Evolutionary conservation across 2,113 vertebrate genomes (phyloP).

Genomic region (Amazona guildingii): DNA sequence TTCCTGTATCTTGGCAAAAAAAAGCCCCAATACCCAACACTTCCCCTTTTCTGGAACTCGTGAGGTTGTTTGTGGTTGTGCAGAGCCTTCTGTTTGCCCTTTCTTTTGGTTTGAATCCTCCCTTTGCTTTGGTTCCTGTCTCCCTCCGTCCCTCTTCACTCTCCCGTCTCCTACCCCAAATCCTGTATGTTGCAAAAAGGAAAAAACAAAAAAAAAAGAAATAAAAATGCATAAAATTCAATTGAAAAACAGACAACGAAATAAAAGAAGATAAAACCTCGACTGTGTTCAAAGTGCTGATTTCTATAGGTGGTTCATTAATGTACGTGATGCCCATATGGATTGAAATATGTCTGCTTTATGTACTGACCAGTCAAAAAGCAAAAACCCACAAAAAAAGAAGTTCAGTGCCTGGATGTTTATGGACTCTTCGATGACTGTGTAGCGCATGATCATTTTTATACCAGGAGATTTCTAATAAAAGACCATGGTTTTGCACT

Average conservation of each 20-base stretch:
- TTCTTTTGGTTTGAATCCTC: neutral
- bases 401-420: conserved; percentile 98
- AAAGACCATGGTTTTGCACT: conserved; percentile 93
- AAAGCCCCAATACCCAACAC: neutral
- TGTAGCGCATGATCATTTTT: conserved; percentile 98
- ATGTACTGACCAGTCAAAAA: conserved; percentile 88
- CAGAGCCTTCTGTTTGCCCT: conserved; percentile 57
- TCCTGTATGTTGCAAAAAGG: conserved; percentile 78
- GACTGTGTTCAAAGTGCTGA: conserved; percentile 89
- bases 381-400: conserved; percentile 54
- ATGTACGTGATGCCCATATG: conserved; percentile 86
- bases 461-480: conserved; percentile 98
- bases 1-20: conserved; percentile 43
- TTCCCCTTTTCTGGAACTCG: conserved; percentile 74
- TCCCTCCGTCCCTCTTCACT: conserved; percentile 17
- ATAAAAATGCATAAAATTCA: conserved; percentile 25
- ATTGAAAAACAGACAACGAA: conserved; percentile 45
- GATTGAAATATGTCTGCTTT: conserved; percentile 88
- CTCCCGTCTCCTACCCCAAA: conserved; percentile 16
- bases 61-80: conserved; percentile 84
- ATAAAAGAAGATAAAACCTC: conserved; percentile 73
- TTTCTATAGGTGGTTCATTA: conserved; percentile 88
- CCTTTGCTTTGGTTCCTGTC: conserved; percentile 1
- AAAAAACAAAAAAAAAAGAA: conserved; percentile 62
- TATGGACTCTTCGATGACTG: conserved; percentile 86